Conservation (phyloP, 2,113 vertebrate species). For the Tonatia bakeri region DNA sequence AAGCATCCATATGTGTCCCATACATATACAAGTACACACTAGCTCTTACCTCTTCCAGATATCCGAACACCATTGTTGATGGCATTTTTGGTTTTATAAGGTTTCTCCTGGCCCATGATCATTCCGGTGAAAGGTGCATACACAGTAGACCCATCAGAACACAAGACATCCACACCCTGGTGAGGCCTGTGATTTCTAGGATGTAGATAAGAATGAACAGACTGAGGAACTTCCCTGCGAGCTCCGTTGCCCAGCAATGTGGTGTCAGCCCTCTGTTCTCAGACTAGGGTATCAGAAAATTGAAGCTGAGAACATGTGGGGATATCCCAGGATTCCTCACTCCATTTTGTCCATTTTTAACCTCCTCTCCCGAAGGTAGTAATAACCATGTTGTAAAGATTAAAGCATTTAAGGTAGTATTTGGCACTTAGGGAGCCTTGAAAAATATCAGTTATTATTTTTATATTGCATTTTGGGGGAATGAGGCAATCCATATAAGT, state of each 20-base stretch:
- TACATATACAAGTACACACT: too few species aligned
- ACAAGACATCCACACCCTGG: conserved; percentile 79
- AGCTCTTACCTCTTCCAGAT: conserved; percentile 75
- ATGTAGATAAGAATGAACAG: neutral
- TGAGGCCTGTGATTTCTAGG: conserved; percentile 73
- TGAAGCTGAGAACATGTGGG: neutral
- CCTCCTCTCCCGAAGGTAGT: neutral
- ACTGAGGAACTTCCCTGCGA: neutral
- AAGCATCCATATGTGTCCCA: neutral
- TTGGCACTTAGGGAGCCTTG: neutral
- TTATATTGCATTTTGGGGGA: neutral
- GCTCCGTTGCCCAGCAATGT: neutral
- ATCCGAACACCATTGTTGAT: conserved; percentile 84
- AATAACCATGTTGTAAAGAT: neutral
- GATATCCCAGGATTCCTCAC: neutral
- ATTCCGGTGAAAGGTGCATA: conserved; percentile 82
- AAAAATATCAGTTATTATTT: neutral
- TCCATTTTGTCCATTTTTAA: neutral
- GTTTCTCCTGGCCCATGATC: conserved; percentile 73
- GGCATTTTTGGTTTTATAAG: conserved; percentile 74
- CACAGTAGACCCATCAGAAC: conserved; percentile 79
- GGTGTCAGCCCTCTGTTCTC: neutral
- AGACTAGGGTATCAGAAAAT: neutral
- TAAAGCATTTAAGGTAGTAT: neutral
- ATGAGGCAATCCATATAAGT: neutral